These are phyloP conservation scores for Petrocephalus zakoni DNA, from an alignment of 2,113 vertebrate genomes.

Conservation along the genomic window DNA sequence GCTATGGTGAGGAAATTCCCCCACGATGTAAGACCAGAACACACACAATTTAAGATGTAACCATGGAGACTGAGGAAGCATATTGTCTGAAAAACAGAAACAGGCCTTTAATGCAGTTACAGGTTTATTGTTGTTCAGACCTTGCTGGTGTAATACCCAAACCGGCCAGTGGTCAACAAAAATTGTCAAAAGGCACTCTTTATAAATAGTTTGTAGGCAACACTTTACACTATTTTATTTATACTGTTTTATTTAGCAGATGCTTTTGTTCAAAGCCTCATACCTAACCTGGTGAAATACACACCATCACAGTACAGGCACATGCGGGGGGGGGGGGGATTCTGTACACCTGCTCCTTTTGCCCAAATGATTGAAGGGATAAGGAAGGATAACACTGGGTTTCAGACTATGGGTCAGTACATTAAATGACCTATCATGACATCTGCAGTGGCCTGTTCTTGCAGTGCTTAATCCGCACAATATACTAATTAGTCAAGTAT, in stretches of 20 bases:
- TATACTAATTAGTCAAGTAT: neutral
- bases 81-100: neutral
- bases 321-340: neutral
- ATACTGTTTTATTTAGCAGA: neutral
- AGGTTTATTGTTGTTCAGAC: neutral
- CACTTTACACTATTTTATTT: neutral
- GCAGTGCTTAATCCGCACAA: neutral
- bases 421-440: neutral
- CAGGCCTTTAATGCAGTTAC: neutral
- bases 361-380: neutral
- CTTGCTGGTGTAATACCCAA: neutral
- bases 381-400: neutral
- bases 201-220: neutral
- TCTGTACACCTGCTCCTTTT: neutral
- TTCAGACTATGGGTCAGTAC: neutral
- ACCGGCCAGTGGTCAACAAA: neutral
- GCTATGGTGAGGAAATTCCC: constrained; percentile 63
- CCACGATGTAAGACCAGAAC: neutral
- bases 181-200: neutral
- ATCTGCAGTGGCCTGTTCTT: neutral
- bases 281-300: neutral
- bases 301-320: neutral
- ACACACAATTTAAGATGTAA: neutral
- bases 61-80: neutral
- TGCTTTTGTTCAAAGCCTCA: neutral